These are phyloP conservation scores for Caenorhabditis inopinata DNA, from an alignment of 1,140 invertebrate species.

Conservation along the genomic window DNA sequence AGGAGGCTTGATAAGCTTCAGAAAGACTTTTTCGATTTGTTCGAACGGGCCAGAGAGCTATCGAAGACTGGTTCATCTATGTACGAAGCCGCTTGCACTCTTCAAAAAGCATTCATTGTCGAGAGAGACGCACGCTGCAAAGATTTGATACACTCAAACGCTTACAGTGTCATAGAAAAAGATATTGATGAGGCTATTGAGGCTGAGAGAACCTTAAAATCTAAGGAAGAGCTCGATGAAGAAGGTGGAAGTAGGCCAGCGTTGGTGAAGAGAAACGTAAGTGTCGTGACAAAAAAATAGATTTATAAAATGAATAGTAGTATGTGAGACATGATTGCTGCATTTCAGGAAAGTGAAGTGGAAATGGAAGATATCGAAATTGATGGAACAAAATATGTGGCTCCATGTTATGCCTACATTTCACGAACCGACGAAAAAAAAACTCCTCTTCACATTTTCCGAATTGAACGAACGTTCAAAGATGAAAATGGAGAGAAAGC, in stretches of 20 bases:
- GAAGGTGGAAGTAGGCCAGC: conserved; percentile 68
- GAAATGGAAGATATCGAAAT: conserved; percentile 71
- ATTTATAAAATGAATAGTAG: not conserved
- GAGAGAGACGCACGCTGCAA: conserved; percentile 70
- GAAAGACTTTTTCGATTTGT: conserved; percentile 89
- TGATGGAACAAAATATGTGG: conserved; percentile 76
- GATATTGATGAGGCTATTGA: conserved; percentile 61
- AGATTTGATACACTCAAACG: conserved; percentile 78
- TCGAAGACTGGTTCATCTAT: conserved; percentile 83
- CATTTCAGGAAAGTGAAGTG: conserved; percentile 44
- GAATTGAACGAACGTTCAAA: conserved; percentile 79
- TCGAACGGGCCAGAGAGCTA: conserved; percentile 82
- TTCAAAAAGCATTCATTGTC: conserved; percentile 87
- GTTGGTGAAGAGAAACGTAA: conserved; percentile 67
- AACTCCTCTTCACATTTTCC: conserved; percentile 80
- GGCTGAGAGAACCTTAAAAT: conserved; percentile 41
- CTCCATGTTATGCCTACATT: conserved; percentile 88
- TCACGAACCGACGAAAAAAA: conserved; percentile 71
- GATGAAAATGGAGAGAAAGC: conserved; percentile 76
- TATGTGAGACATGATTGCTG: no score
- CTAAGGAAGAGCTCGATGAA: conserved; percentile 42
- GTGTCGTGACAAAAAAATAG: not conserved
- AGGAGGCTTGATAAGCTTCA: conserved; percentile 90
- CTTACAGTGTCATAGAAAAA: conserved; percentile 76
- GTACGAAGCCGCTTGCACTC: conserved; percentile 89